Percentiles rank a stretch among this genome's conserved stretches.
phyloP scores from a whole-genome alignment of 2,888 invertebrate species.

The Anaspis maculata region DNA sequence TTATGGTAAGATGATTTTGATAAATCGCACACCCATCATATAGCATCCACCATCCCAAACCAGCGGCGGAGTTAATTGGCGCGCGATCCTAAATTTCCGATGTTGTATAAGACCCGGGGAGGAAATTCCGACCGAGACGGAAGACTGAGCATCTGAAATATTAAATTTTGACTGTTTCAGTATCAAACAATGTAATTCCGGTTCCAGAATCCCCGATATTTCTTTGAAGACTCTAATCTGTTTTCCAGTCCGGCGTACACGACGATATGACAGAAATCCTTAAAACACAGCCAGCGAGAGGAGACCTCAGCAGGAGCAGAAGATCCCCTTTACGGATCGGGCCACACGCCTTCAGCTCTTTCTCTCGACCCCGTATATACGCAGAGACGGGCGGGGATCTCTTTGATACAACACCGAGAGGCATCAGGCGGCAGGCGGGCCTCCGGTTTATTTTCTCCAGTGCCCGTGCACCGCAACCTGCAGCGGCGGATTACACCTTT shows the following conservation, averaged over 20 bases:
- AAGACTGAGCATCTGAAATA: constrained; percentile 6
- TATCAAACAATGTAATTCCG: constrained; percentile 12
- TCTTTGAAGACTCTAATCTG: constrained; percentile 19
- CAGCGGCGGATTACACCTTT: constrained; percentile 14
- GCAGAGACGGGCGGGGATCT: too few relatives aligned
- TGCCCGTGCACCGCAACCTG: constrained; percentile 14
- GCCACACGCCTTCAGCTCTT: constrained; percentile 11
- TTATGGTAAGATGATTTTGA: too few relatives aligned
- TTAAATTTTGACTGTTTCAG: constrained; percentile 12
- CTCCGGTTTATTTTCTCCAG: constrained; percentile 13
- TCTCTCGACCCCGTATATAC: too few relatives aligned
- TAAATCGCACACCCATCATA: too few relatives aligned
- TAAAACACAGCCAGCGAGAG: constrained; percentile 11
- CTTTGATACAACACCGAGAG: too few relatives aligned
- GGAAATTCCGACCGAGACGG: not conserved
- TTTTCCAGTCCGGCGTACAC: constrained; percentile 15
- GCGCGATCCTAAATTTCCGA: too few relatives aligned
- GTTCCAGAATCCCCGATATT: constrained; percentile 10
- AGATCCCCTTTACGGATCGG: constrained; percentile 11
- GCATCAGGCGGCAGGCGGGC: too few relatives aligned
- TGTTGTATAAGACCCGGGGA: too few relatives aligned
- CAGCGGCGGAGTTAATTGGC: too few relatives aligned
- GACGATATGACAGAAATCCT: constrained; percentile 16
- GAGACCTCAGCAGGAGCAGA: too few relatives aligned
- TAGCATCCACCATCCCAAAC: too few relatives aligned